Evolutionary conservation across 2,888 invertebrate genomes (phyloP).

Genomic region (Hirtodrosophila duncani): DNA sequence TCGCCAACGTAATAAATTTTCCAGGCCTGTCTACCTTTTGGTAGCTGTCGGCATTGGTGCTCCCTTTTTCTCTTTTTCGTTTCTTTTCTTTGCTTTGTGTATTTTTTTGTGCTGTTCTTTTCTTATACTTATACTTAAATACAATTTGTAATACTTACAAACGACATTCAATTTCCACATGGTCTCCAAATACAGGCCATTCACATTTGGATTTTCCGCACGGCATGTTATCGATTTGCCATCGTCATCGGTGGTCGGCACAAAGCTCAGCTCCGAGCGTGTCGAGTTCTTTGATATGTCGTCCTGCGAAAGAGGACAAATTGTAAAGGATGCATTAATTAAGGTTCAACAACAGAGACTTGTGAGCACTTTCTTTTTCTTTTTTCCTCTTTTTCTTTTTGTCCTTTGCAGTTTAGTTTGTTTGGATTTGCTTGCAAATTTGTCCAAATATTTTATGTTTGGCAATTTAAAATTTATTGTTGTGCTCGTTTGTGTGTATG

Average conservation of each 20-base stretch:
- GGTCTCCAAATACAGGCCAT: slow-evolving; percentile 88
- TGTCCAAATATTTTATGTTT: slow-evolving; percentile 72
- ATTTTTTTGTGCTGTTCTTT: slow-evolving; percentile 11
- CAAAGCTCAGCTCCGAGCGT: slow-evolving; percentile 91
- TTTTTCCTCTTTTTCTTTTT: slow-evolving; percentile 11
- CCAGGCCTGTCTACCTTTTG: slow-evolving; percentile 63
- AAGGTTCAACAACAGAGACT: slow-evolving; percentile 44
- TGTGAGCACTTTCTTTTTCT: slow-evolving; percentile 14
- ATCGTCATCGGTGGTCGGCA: slow-evolving; percentile 92
- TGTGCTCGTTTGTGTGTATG: too few relatives aligned
- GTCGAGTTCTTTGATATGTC: slow-evolving; percentile 89
- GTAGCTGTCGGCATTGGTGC: slow-evolving; percentile 60
- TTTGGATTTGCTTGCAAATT: slow-evolving; percentile 55
- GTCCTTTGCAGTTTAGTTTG: too few relatives aligned
- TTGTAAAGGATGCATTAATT: slow-evolving; percentile 57
- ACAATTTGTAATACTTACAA: slow-evolving; percentile 84
- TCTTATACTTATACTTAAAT: slow-evolving; percentile 53
- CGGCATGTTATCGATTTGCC: slow-evolving; percentile 92
- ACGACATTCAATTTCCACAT: slow-evolving; percentile 93
- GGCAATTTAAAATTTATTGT: slow-evolving; percentile 74
- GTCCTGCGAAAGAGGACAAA: slow-evolving; percentile 80
- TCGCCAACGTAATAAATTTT: slow-evolving; percentile 65
- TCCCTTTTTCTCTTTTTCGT: slow-evolving; percentile 22
- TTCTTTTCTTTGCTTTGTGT: slow-evolving; percentile 11
- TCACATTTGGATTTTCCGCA: slow-evolving; percentile 94